These are phyloP conservation scores for Ornithorhynchus anatinus DNA, from an alignment of 2,113 vertebrate species.

Conservation along the genomic window DNA sequence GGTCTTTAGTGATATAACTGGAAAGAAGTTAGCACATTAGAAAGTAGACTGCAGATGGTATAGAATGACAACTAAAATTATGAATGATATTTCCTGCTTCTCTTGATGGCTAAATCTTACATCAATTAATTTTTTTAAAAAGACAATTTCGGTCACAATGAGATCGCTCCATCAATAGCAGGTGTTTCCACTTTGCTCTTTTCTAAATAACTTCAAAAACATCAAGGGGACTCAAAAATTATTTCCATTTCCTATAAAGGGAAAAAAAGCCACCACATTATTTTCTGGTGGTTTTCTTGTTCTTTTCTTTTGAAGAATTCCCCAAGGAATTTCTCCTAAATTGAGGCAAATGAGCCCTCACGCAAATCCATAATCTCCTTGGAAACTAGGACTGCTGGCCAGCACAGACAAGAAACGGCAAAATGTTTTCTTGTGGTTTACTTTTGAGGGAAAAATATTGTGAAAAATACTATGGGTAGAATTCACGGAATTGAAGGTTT, in stretches of 20 bases:
- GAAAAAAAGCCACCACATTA: conserved; percentile 7
- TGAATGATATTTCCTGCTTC: conserved; percentile 31
- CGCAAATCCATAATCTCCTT: conserved; percentile 50
- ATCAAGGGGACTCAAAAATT: conserved; percentile 7
- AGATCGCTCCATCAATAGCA: conserved; percentile 39
- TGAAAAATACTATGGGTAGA: conserved; percentile 34
- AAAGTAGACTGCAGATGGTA: conserved; percentile 22
- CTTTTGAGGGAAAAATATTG: conserved; percentile 47
- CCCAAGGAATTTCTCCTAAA: conserved; percentile 44
- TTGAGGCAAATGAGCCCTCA: conserved; percentile 44
- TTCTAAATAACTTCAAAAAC: conserved; percentile 32
- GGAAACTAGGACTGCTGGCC: conserved; percentile 41
- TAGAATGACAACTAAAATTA: conserved; percentile 31
- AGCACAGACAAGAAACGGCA: conserved; percentile 33
- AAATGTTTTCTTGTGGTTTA: conserved; percentile 29
- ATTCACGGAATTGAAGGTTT: background rate
- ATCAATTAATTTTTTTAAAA: conserved; percentile 43
- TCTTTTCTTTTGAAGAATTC: conserved; percentile 44
- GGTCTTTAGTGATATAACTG: conserved; percentile 4
- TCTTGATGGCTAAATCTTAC: conserved; percentile 26
- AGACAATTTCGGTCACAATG: conserved; percentile 3
- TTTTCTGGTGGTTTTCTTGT: background rate
- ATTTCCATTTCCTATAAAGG: conserved; percentile 2
- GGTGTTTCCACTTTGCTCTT: conserved; percentile 39
- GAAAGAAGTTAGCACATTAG: conserved; percentile 1